Percentiles rank a stretch among this genome's conserved stretches.
phyloP scores from a whole-genome alignment of 2,888 invertebrate species.

The Orthonychiurus folsomi region DNA sequence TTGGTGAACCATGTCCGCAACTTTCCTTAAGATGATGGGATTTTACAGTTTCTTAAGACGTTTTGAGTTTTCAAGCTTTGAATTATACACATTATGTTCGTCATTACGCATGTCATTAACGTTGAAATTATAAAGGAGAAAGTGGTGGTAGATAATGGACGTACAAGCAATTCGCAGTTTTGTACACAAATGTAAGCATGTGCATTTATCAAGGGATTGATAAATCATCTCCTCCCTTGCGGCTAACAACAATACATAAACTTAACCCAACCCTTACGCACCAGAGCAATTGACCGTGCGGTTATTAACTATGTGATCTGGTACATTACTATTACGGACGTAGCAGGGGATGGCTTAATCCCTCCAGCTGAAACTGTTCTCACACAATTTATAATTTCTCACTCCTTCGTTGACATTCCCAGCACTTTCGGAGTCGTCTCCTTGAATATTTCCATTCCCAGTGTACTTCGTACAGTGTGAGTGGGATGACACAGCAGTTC shows the following conservation, averaged over 20 bases:
- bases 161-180: too few relatives aligned
- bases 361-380: background rate
- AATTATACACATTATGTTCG: background rate
- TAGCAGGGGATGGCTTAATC: background rate
- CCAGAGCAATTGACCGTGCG: constrained; percentile 1
- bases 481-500: background rate
- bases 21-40: too few relatives aligned
- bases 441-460: background rate
- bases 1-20: too few relatives aligned
- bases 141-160: background rate
- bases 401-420: background rate
- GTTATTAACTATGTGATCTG: background rate
- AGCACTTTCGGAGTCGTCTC: background rate
- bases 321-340: too few relatives aligned
- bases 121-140: background rate
- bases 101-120: background rate
- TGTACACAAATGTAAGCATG: background rate
- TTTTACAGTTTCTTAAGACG: background rate
- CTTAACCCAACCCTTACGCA: too few relatives aligned
- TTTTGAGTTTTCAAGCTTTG: background rate
- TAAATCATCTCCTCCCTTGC: background rate
- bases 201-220: background rate
- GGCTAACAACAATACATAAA: too few relatives aligned
- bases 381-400: background rate
- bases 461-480: background rate